Evolutionary conservation across 2,888 invertebrate genomes (phyloP).

Genomic region (Autographa gamma): DNA sequence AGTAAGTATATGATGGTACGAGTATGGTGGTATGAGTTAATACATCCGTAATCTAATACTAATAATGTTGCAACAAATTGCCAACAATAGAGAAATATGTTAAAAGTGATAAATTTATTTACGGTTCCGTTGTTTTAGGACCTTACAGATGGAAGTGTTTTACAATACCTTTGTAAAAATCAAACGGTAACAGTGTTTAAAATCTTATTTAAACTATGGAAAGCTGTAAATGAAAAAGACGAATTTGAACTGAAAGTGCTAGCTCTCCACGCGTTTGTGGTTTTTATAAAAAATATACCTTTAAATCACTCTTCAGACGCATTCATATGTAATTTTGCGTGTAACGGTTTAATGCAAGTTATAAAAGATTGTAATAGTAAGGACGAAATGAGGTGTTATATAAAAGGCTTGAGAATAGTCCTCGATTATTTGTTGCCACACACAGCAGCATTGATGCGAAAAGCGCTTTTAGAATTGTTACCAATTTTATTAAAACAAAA

Average conservation of each 20-base stretch:
- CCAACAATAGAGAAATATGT: too few relatives aligned
- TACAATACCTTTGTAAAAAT: slow-evolving; percentile 80
- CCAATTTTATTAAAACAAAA: slow-evolving; percentile 85
- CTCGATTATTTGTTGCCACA: slow-evolving; percentile 79
- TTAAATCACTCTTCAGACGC: slow-evolving; percentile 81
- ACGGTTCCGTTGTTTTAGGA: slow-evolving; percentile 65
- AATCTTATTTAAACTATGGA: slow-evolving; percentile 85
- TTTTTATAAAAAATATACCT: slow-evolving; percentile 83
- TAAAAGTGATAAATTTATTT: too few relatives aligned
- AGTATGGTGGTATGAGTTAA: too few relatives aligned
- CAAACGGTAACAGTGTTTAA: slow-evolving; percentile 87
- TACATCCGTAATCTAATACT: neutral
- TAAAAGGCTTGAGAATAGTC: slow-evolving; percentile 81
- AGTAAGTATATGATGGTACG: too few relatives aligned
- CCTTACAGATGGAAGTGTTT: slow-evolving; percentile 72
- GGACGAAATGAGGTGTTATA: slow-evolving; percentile 69
- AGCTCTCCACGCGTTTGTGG: slow-evolving; percentile 88
- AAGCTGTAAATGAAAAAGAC: slow-evolving; percentile 80
- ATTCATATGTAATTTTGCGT: slow-evolving; percentile 88
- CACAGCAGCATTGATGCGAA: slow-evolving; percentile 78
- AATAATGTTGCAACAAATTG: neutral
- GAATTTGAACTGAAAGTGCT: slow-evolving; percentile 86
- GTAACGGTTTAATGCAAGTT: slow-evolving; percentile 86
- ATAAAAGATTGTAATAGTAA: slow-evolving; percentile 77
- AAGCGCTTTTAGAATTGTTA: slow-evolving; percentile 86